phyloP scores from a whole-genome alignment of 2,888 invertebrate species.

The Odontomyia ornata region DNA sequence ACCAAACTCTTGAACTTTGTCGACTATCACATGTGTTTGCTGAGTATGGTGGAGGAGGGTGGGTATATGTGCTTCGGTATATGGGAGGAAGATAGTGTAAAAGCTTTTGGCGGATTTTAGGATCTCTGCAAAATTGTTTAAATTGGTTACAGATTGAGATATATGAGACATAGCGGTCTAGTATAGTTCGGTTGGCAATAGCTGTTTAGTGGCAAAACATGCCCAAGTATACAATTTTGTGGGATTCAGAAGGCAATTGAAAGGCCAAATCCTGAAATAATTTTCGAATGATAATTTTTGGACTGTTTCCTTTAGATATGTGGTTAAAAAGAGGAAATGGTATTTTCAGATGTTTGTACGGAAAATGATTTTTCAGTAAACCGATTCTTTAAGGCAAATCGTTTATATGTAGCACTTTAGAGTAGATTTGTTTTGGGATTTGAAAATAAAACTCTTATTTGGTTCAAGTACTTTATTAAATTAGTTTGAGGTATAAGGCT shows the following conservation, averaged over 20 bases:
- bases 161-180: background rate
- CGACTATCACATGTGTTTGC: background rate
- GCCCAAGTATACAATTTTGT: conserved; percentile 27
- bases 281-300: conserved; percentile 3
- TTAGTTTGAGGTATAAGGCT: too few species aligned
- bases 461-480: too few species aligned
- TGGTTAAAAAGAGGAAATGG: too few species aligned
- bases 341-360: too few species aligned
- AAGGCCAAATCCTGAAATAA: conserved; percentile 12
- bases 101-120: conserved; percentile 18
- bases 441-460: too few species aligned
- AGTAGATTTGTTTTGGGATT: too few species aligned
- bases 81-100: background rate
- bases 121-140: conserved; percentile 27
- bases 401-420: too few species aligned
- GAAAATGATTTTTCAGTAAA: too few species aligned
- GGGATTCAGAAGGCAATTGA: conserved; percentile 25
- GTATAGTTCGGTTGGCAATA: background rate
- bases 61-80: background rate
- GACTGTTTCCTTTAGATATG: too few species aligned
- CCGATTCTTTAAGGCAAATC: too few species aligned
- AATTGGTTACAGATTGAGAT: conserved; percentile 24
- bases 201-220: conserved; percentile 19
- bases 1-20: background rate
- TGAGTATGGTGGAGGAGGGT: background rate